Conservation (phyloP, 2,113 vertebrate species). For the Thinocorus orbignyianus region DNA sequence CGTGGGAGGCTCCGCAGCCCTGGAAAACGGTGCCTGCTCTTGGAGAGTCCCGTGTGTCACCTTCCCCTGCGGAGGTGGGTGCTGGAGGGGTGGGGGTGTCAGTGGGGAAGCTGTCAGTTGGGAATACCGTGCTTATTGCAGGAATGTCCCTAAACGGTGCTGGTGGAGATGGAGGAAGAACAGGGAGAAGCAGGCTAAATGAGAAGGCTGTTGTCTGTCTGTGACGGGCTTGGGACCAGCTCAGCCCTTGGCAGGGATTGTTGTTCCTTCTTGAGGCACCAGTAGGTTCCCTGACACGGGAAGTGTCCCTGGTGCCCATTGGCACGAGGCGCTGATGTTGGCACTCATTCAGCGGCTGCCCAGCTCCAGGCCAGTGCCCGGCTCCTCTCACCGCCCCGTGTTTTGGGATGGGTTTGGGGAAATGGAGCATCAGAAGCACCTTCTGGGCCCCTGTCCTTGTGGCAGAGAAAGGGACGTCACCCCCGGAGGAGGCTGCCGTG, state of each 20-base stretch:
- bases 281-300: neutral
- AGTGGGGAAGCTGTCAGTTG: too few species aligned
- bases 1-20: neutral
- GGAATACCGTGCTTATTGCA: fast-evolving
- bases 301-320: neutral
- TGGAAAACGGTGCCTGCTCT: fast-evolving
- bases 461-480: neutral
- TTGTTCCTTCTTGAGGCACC: neutral
- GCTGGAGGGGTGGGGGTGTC: neutral
- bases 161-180: neutral
- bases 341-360: neutral
- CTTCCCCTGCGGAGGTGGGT: fast-evolving
- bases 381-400: fast-evolving
- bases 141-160: fast-evolving
- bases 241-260: neutral
- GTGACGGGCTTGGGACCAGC: neutral
- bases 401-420: neutral
- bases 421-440: fast-evolving
- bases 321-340: fast-evolving
- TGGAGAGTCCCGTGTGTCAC: fast-evolving
- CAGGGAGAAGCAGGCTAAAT: neutral
- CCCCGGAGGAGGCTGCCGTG: too few species aligned
- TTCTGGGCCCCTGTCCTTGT: neutral
- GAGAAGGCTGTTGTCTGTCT: neutral
- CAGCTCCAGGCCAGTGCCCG: neutral